Evolutionary conservation across 2,113 vertebrate species (phyloP), one percentile per base, ranked within the genome.

Genomic region (Shinisaurus crocodilurus): DNA sequence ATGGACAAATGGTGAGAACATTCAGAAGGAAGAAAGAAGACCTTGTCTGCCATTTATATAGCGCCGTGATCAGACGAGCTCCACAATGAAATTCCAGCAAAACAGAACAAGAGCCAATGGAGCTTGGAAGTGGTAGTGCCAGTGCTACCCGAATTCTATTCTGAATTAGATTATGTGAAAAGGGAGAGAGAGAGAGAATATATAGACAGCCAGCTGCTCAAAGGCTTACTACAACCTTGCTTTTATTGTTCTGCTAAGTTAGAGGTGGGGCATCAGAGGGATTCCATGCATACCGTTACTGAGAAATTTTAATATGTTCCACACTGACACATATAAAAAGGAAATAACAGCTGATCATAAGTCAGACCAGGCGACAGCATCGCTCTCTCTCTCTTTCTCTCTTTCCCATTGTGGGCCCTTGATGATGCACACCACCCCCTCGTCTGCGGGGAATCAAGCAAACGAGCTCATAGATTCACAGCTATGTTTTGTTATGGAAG

Each of bases 231-330:
- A 96, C 97, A 98, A 98, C 97, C 97, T 98, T 97, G 96, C 97
- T 97, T 98, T 97, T 97, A 98, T 97, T 98, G 97, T 98, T 97
- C 93, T 96, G 96, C 96, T 97, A 97, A 98, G 97, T 97, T 97
- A 97, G 97, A 98, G 97, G 97, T 98, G 97, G 97, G 97, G 97
- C 97, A 98, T 97, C 97, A 98, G 97, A 98, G 93, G 97, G 97
- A 98, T 98, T 98, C 98, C 97, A 97, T 95, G 92, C 98, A 98
- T 98, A 96, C 97, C 97, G 93, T 96, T 95, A 95, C 95, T 93
- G 96, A 98, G 96, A 98, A 98, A 97, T 97, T 97, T 98, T 98
- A 98, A 97, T 98, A 97, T 98, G 97, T 96, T 97, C 97, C 96
- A 97, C 96, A 93, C 96, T 97, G 97, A 97, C 97, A 97, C 96